phyloP scores from a whole-genome alignment of 92 coral and sea anemone species.

The Virgularia gustaviana region DNA sequence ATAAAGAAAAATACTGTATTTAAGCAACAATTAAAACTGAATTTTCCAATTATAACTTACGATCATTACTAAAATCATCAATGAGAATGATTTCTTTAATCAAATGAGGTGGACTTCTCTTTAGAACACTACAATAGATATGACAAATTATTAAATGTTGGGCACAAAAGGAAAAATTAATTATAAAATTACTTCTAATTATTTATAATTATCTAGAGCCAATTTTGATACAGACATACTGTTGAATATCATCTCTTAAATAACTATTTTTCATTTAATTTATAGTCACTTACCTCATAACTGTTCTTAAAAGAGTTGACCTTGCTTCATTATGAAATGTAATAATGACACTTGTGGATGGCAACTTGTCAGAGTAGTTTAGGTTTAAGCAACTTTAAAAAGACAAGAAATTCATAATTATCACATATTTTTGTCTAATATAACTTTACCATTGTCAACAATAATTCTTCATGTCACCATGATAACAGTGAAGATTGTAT shows the following conservation, averaged over 20 bases:
- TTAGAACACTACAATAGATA: constrained; percentile 75
- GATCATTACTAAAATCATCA: constrained; percentile 85
- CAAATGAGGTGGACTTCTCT: constrained; percentile 82
- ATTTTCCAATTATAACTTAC: constrained; percentile 45
- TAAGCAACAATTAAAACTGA: not conserved
- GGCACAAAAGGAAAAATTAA: no score
- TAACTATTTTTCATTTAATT: no score
- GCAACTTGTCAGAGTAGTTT: constrained; percentile 64
- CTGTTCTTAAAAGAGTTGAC: constrained; percentile 86
- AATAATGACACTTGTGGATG: constrained; percentile 85
- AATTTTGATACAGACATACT: no score
- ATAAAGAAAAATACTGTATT: not conserved
- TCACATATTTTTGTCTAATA: no score
- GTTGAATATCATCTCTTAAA: no score
- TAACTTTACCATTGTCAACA: no score
- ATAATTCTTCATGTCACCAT: no score
- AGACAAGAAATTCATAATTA: no score
- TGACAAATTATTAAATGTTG: no score
- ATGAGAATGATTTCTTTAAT: constrained; percentile 83
- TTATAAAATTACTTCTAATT: no score
- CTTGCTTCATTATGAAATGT: constrained; percentile 97
- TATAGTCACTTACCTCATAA: constrained; percentile 60
- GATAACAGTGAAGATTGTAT: no score
- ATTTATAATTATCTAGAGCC: no score
- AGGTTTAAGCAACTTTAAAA: constrained; percentile 71